These are phyloP conservation scores for Nomada flava DNA, from an alignment of 2,888 invertebrate species.

Conservation along the genomic window DNA sequence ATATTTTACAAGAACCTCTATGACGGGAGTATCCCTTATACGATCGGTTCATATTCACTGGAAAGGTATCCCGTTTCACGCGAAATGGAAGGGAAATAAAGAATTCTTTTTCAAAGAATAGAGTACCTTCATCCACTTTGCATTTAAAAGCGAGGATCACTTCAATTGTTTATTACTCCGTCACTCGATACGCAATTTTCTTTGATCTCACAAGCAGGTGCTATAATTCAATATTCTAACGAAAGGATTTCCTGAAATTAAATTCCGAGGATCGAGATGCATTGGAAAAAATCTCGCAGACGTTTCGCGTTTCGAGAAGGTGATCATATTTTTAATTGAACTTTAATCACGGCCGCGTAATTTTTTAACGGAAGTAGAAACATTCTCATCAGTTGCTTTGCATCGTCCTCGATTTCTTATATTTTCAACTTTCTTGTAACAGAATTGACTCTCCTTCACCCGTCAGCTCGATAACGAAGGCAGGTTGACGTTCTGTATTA, in stretches of 20 bases:
- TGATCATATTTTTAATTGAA: no score
- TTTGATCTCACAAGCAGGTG: not conserved
- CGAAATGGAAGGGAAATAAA: not conserved
- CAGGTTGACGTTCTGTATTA: not conserved
- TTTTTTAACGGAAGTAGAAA: no score
- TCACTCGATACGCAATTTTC: not conserved
- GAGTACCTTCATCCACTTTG: no score
- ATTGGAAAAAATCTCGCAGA: no score
- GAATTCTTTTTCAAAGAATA: not conserved
- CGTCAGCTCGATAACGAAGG: not conserved
- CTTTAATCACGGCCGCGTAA: no score
- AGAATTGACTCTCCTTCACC: not conserved
- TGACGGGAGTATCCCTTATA: slow-evolving; percentile 7
- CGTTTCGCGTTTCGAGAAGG: no score
- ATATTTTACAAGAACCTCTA: not conserved
- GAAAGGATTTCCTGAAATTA: not conserved
- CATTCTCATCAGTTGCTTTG: no score
- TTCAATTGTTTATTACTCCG: not conserved
- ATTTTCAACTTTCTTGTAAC: no score
- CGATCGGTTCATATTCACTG: slow-evolving; percentile 6
- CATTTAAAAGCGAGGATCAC: not conserved
- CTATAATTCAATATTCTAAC: not conserved
- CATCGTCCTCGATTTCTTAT: not conserved
- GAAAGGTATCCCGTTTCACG: not conserved
- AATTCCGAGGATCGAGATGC: no score